Base-by-base conservation (phyloP, 1,140 invertebrate species). In the Drosophila sucinea region DNA sequence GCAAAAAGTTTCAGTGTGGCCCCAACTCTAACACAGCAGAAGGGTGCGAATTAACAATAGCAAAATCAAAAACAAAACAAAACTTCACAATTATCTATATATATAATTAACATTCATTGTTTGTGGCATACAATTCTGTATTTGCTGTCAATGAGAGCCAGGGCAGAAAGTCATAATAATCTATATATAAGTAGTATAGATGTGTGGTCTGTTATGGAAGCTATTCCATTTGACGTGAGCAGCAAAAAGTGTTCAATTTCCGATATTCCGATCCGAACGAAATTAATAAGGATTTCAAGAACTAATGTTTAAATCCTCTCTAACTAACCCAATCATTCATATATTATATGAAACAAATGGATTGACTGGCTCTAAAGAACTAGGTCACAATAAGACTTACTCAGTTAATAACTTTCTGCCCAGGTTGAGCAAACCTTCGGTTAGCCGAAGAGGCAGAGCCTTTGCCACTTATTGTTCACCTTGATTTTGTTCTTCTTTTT, bases 1-100 rank as follows among this genome's bases (percentile, higher is more conserved):
- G 96, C 96, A 74, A 97, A 97, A 94, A 97, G 96, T 93, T 97
- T 97, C 94, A 97, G 96, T 93, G 96, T 97, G 80, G 94, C 95
- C 80, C 94, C 95, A 79, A 95, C 95, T 81, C 93, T 78, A 44
- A 85, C 90, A 44, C 87, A 90, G 67, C 90, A 92, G 70, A 92
- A 92, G 91, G 91, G 91, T 92, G 83, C 85, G 91, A 58, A 56
- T 63, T 51, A 51, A 56, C 10, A 56, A 38, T 38, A 51, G 23
- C 32, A 32, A 58, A 58, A 38, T 11, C 27, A 56, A 56, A 30
- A 30, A n/a, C n/a, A 17, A 32, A 35, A 33, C n/a, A 33, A 32
- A 1, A 10, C 17, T 10, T 57, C 32, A 23, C n/a, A 33, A 17
- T 35, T 17, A 17, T 17, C 17, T 57, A 17, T 58, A 11, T 38